These are phyloP conservation scores for Pipra filicauda DNA, from an alignment of 2,113 vertebrate genomes.

Conservation along the genomic window DNA sequence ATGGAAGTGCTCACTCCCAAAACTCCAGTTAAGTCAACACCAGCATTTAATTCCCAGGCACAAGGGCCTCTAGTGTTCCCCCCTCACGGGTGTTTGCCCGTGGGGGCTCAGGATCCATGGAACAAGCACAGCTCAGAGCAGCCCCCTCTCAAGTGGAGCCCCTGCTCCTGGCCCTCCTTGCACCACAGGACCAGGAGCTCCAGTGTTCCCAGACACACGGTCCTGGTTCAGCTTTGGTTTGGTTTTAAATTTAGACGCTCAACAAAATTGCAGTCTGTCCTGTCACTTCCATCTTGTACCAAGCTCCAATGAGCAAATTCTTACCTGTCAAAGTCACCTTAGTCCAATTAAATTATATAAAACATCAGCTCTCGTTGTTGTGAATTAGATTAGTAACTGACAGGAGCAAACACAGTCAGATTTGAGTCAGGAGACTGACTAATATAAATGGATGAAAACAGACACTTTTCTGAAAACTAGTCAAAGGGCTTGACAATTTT, in stretches of 20 bases:
- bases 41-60: neutral
- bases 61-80: rapidly evolving
- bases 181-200: neutral
- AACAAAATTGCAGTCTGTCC: neutral
- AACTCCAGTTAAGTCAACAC: neutral
- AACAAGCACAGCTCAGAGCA: neutral
- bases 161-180: neutral
- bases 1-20: neutral
- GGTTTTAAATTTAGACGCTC: neutral
- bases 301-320: neutral
- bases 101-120: too few relatives aligned
- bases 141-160: too few relatives aligned
- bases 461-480: neutral
- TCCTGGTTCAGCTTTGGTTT: rapidly evolving
- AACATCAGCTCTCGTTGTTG: neutral
- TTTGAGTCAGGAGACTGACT: neutral
- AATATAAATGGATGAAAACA: neutral
- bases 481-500: neutral
- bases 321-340: neutral
- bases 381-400: neutral
- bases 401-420: neutral
- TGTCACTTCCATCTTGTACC: neutral
- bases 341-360: neutral
- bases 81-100: neutral
- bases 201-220: rapidly evolving